Evolutionary conservation across 2,113 vertebrate genomes (phyloP).

Genomic region (Aldabrachelys gigantea): DNA sequence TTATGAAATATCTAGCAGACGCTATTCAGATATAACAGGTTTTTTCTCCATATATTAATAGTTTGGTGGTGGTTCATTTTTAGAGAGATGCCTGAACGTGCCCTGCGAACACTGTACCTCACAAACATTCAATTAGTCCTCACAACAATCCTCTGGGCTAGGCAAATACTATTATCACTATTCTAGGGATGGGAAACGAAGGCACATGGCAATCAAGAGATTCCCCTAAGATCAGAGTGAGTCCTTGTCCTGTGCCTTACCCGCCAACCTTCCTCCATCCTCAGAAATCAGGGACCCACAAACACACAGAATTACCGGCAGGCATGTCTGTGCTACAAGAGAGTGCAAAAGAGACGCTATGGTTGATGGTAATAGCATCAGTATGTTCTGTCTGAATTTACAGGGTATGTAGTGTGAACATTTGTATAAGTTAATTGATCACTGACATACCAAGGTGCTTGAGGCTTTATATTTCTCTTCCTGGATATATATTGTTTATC

Average conservation of each 20-base stretch:
- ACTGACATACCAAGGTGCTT: background rate
- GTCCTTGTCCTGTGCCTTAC: background rate
- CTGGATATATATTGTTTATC: background rate
- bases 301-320: background rate
- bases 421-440: background rate
- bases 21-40: background rate
- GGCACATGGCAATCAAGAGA: background rate
- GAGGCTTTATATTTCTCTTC: background rate
- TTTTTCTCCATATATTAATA: background rate
- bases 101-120: background rate
- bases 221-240: background rate
- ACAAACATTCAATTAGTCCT: background rate
- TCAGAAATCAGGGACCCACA: background rate
- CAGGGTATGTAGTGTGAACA: background rate
- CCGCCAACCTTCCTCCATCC: background rate
- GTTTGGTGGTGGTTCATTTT: constrained; percentile 24
- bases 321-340: background rate
- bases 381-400: background rate
- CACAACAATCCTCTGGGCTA: background rate
- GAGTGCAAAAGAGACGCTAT: background rate
- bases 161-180: background rate
- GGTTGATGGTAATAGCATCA: background rate
- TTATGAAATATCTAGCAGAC: constrained; percentile 12
- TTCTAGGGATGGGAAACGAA: background rate
- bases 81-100: background rate